Base-by-base conservation (phyloP, 2,888 invertebrate species). In the Dastarcus helophoroides region DNA sequence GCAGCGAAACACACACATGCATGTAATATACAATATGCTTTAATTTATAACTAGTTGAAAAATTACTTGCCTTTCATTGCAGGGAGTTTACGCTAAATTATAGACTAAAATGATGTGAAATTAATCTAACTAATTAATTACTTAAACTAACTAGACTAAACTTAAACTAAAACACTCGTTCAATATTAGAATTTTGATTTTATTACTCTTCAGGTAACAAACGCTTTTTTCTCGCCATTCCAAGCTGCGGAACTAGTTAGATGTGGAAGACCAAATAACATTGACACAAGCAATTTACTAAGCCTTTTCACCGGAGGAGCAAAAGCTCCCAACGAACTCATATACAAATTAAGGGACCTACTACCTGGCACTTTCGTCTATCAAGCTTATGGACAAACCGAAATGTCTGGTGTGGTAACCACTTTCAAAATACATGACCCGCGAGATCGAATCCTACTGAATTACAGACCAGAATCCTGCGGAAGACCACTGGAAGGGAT, bases 341-440 rank as follows among this genome's bases (percentile, higher is more conserved):
- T 53, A 5, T 9, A 35, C 3, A 35, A 40, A 14, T 30, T 60
- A n/a, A 39, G 56, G 25, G 56, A 58, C 29, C 22, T 57, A 5
- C 37, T 60, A 21, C 58, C 58, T 1, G 56, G 55, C 3, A 52
- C 56, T 1, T 47, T 52, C 31, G 41, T 56, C 2, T 36, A 27
- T 29, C 46, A 53, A 29, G 41, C 31, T 10, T 60, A 57, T 33
- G 60, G 59, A 2, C 56, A 55, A 41, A 52, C 58, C 0, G 60
- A 60, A 44, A 44, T 53, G 3, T 45, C 46, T 3, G 59, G 59
- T n/a, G 15, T 48, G 2, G 22, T 44, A 7, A 47, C 47, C 1
- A 10, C 31, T 8, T 60, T 54, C 36, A 42, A 48, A 6, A 36
- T 44, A 4, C 42, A 39, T n/a, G 34, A 44, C 12, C 44, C 50